Percentiles rank a stretch among this genome's conserved stretches.
These are phyloP conservation scores for Melitaea athalia DNA, from an alignment of 2,888 invertebrate genomes.

Conservation along the genomic window DNA sequence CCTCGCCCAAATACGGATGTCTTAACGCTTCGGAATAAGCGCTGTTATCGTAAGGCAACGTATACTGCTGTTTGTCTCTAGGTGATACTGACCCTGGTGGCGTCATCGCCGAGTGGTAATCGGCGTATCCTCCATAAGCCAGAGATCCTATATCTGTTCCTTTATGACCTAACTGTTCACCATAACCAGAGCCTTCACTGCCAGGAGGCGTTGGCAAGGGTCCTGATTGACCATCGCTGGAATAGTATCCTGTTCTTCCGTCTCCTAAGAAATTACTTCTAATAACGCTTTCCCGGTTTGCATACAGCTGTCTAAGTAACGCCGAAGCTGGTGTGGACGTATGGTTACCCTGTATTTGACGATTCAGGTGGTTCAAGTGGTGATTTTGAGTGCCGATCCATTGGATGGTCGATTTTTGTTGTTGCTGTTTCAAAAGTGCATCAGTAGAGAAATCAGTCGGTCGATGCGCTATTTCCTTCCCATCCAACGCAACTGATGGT, in stretches of 20 bases:
- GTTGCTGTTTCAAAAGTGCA: constrained; percentile 90
- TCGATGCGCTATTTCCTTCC: constrained; percentile 83
- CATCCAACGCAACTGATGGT: constrained; percentile 81
- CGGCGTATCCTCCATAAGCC: constrained; percentile 84
- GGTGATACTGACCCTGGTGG: constrained; percentile 99
- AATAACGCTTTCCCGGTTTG: constrained; percentile 97
- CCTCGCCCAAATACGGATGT: constrained; percentile 77
- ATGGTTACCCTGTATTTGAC: constrained; percentile 81
- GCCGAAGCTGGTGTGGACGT: constrained; percentile 92
- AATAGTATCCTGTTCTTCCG: constrained; percentile 74
- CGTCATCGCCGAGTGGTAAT: constrained; percentile 97
- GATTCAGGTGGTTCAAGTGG: constrained; percentile 83
- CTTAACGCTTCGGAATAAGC: constrained; percentile 86
- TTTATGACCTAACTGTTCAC: constrained; percentile 83
- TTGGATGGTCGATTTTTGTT: constrained; percentile 91
- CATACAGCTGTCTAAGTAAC: constrained; percentile 93
- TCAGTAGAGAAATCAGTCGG: constrained; percentile 95
- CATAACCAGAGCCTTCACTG: constrained; percentile 89
- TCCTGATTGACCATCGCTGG: constrained; percentile 85
- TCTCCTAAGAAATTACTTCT: constrained; percentile 88
- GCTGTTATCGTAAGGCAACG: constrained; percentile 76
- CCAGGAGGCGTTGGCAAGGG: constrained; percentile 95
- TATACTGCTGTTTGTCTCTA: constrained; percentile 88
- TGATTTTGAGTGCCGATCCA: constrained; percentile 94
- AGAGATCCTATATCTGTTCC: constrained; percentile 83